Percentiles rank a stretch among this genome's conserved stretches.
Evolutionary conservation across 37 sponge, comb jelly and placozoan genomes (phyloP).

Genomic region (Aplysina aerophoba): DNA sequence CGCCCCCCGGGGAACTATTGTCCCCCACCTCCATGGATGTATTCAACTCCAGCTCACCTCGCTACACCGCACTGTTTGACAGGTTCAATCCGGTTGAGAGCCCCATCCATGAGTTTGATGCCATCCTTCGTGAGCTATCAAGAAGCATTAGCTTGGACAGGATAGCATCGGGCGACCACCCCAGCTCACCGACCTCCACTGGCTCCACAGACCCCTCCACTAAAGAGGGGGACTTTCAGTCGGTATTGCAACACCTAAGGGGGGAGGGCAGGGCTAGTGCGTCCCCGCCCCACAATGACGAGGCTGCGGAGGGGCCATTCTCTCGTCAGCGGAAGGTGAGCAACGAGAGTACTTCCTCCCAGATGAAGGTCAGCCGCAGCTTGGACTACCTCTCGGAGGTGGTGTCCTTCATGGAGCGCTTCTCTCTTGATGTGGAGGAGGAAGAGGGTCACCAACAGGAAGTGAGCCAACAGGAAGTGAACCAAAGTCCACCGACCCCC

Average conservation of each 20-base stretch:
- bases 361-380: conserved; percentile 1
- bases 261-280: neutral
- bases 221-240: neutral
- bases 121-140: conserved; percentile 5
- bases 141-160: conserved; percentile 11
- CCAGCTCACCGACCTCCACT: neutral
- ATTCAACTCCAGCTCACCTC: neutral
- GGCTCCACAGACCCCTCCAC: neutral
- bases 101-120: conserved; percentile 9
- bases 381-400: conserved; percentile 28
- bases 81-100: neutral
- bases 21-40: neutral
- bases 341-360: neutral
- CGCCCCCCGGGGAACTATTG: conserved; percentile 36
- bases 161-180: neutral
- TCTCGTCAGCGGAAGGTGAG: neutral
- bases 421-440: neutral
- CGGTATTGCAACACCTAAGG: neutral
- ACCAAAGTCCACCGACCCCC: too few relatives aligned
- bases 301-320: neutral
- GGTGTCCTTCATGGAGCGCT: neutral
- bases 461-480: too few relatives aligned
- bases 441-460: too few relatives aligned
- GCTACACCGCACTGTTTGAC: conserved; percentile 6
- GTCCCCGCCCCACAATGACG: too few relatives aligned